These are phyloP conservation scores for Timandra comae DNA, from an alignment of 2,888 invertebrate genomes.

Conservation along the genomic window DNA sequence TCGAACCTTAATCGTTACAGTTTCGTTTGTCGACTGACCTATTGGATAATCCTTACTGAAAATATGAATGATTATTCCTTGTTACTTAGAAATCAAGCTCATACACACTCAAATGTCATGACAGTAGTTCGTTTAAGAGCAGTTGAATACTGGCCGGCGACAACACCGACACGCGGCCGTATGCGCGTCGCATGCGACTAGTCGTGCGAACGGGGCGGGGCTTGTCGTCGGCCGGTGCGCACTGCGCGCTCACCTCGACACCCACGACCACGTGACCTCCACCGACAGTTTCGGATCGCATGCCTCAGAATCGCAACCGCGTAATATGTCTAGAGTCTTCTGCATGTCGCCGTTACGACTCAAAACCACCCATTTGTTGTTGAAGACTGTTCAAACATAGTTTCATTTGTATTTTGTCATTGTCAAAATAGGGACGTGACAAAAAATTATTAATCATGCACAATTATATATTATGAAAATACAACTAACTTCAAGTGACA, in stretches of 20 bases:
- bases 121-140: neutral
- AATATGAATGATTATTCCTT: too few relatives aligned
- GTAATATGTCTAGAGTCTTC: conserved; percentile 15
- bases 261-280: conserved; percentile 26
- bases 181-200: too few relatives aligned
- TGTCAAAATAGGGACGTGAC: too few relatives aligned
- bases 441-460: too few relatives aligned
- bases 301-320: conserved; percentile 32
- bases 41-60: conserved; percentile 23
- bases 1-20: conserved; percentile 23
- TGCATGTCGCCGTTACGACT: conserved; percentile 25
- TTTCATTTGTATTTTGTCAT: neutral
- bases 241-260: too few relatives aligned
- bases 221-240: too few relatives aligned
- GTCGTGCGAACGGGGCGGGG: too few relatives aligned
- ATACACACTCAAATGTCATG: neutral
- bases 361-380: conserved; percentile 30
- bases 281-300: conserved; percentile 35
- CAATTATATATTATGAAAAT: neutral
- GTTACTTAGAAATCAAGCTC: neutral
- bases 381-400: conserved; percentile 28
- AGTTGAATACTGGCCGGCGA: neutral
- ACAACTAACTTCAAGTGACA: neutral
- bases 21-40: conserved; percentile 30
- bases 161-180: too few relatives aligned